Base-by-base conservation (phyloP, 2,888 invertebrate species). In the Leptopilina syphax region DNA sequence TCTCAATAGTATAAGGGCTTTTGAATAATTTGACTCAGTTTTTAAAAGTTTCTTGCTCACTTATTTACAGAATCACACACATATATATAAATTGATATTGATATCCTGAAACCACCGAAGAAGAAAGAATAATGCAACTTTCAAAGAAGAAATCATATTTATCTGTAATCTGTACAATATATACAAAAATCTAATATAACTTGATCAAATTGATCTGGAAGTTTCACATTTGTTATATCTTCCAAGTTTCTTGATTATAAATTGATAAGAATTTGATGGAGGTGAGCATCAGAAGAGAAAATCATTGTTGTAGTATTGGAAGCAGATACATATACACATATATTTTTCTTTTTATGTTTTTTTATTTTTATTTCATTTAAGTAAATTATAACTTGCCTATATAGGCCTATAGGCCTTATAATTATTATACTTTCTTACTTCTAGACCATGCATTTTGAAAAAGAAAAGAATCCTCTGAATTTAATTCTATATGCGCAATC, bases 191-290 rank as follows among this genome's bases (percentile, higher is more conserved):
- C 68, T 68, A 44, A 24, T 68, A 68, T 24, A 67, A 47, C 68
- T 44, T 12, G 50, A 68, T 68, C 50, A 10, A 47, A 27, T 47
- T 12, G 68, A 68, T 24, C 47, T 12, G 24, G 18, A 47, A 68
- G 68, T 70, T 70, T 27, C 54, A 54, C 13, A 50, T 5, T 50
- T 70, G 27, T 24, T 54, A 34, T 34, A 70, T 13, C 50, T 13
- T 27, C 27, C 27, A 27, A 54, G 34, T 54, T 24, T 54, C 70
- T 54, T 13, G 54, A 54, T 70, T 70, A 70, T 70, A 70, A 70
- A 70, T 70, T 54, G 27, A 54, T 70, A n/a, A 13, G 24, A 27
- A 54, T 54, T 70, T 70, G 70, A 70, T 70, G 70, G 70, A 70
- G 54, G 34, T 50, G 70, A 27, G 27, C 54, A 54, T 50, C 27